Evolutionary conservation across 2,113 vertebrate genomes (phyloP), one percentile per base, ranked within the genome.

Genomic region (Deroptyus accipitrinus): DNA sequence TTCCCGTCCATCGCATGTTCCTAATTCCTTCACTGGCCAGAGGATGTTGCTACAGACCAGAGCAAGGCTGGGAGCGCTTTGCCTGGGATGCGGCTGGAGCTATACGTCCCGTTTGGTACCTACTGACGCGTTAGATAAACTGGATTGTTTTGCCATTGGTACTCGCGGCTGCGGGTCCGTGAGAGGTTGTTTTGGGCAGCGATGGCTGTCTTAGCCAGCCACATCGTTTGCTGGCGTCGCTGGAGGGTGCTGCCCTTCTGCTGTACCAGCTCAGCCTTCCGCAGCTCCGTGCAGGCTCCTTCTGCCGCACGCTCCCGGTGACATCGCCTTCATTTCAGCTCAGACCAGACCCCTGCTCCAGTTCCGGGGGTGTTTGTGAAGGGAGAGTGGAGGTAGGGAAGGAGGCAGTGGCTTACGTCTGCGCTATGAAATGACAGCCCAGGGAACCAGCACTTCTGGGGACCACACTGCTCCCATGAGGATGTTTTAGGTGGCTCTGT

Each of bases 31-130:
- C 0, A 0, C 67, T 83, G 91, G 79, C 92, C 92, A 49, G 86
- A 73, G 87, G 94, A 96, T 94, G 91, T 63, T 91, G 86, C 94
- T 97, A 94, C 92, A 96, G 94, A 83, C 70, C 37, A 0, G 49
- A 86, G 46, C 76, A 70, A 91, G 55, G 49, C 88, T 59, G 76
- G 42, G 11, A 25, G 31, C 22, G 75, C 79, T 79, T 23, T 55
- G 42, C 49, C 72, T 49, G 77, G 55, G 28, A 31, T 54, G 67
- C 44, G 64, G 63, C 61, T 59, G 68, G 28, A 69, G 68, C 69
- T 30, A 0, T 9, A 3, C 0, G 0, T 66, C 49, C 75, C 2
- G 0, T 73, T 75, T 51, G 49, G 42, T 70, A 17, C 74, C 64
- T 67, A 1, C 46, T 41, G 64, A 33, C 78, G 15, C 6, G 0